Conservation (phyloP, 2,888 invertebrate species). For the Linnaemya vulpina region DNA sequence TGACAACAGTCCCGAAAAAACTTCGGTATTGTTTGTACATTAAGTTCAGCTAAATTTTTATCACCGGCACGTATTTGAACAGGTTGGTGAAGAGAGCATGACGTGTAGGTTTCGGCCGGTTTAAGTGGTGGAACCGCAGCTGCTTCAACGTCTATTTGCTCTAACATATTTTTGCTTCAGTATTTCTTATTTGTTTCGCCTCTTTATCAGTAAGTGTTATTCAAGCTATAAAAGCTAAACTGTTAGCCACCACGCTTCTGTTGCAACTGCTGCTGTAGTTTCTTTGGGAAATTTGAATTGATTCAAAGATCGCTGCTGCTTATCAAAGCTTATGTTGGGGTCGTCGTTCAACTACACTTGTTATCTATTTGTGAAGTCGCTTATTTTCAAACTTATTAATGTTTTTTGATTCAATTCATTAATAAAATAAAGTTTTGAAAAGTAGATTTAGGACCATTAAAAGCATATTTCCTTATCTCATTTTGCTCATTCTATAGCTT, state of each 20-base stretch:
- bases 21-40: conserved; percentile 89
- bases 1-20: conserved; percentile 86
- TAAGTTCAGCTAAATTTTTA: conserved; percentile 84
- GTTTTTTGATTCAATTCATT: not conserved
- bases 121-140: conserved; percentile 80
- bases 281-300: not conserved
- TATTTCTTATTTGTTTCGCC: not conserved
- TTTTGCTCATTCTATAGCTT: too few relatives aligned
- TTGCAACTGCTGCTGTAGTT: conserved; percentile 3
- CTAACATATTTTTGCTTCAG: conserved; percentile 12
- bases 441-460: not conserved
- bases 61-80: conserved; percentile 86
- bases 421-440: not conserved
- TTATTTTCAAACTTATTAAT: not conserved
- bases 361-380: not conserved
- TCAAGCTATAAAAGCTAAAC: not conserved
- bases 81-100: conserved; percentile 85
- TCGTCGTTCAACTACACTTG: not conserved
- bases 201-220: not conserved
- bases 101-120: conserved; percentile 85
- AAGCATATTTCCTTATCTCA: too few relatives aligned
- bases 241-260: not conserved
- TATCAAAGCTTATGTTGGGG: conserved; percentile 7
- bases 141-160: conserved; percentile 35
- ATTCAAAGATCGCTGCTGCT: not conserved